phyloP scores from a whole-genome alignment of 2,888 invertebrate genomes.

The Athalia rosae region DNA sequence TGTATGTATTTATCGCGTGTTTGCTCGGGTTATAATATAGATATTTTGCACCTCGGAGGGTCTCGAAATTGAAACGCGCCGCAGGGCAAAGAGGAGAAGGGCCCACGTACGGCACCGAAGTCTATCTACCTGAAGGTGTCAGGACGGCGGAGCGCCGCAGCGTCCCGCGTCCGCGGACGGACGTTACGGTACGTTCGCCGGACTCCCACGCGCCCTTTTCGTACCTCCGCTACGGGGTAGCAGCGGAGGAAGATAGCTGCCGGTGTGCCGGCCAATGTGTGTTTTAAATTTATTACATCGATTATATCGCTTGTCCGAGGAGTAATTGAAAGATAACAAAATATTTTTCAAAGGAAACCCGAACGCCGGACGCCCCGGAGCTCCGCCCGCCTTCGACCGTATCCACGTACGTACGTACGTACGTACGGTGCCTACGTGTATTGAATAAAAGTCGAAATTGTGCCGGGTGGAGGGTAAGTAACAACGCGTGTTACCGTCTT shows the following conservation, averaged over 20 bases:
- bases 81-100: conserved; percentile 34
- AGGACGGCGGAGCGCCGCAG: background rate
- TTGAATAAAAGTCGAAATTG: no score
- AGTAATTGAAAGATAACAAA: conserved; percentile 47
- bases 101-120: conserved; percentile 1
- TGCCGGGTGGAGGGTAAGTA: no score
- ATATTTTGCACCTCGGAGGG: conserved; percentile 58
- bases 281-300: conserved; percentile 42
- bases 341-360: conserved; percentile 38
- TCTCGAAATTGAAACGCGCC: conserved; percentile 61
- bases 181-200: background rate
- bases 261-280: background rate
- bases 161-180: background rate
- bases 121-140: conserved; percentile 43
- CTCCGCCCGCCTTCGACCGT: no score
- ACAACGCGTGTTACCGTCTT: no score
- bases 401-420: no score
- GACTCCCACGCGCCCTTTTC: conserved; percentile 22
- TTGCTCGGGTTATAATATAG: conserved; percentile 56
- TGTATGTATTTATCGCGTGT: conserved; percentile 43
- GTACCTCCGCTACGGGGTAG: conserved; percentile 20
- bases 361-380: background rate
- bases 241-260: conserved; percentile 15
- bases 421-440: no score
- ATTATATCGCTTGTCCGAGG: conserved; percentile 35